Conservation (phyloP, 2,888 invertebrate genomes). For the Sphecodes monilicornis region DNA sequence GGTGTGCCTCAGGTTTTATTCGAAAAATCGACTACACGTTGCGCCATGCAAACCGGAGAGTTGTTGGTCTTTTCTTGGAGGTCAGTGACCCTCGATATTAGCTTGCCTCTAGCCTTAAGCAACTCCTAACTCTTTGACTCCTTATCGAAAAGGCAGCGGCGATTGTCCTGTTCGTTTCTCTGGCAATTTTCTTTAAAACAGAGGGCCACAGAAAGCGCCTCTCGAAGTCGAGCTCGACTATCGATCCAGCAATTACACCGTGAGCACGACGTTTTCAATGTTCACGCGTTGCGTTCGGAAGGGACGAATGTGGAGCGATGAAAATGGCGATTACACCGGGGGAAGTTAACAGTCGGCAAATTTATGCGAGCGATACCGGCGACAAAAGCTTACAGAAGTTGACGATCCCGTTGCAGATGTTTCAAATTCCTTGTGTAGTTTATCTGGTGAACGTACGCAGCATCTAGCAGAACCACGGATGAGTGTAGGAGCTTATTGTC, state of each 20-base stretch:
- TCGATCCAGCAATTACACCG: slow-evolving; percentile 31
- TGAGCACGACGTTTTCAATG: slow-evolving; percentile 10
- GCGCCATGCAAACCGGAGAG: not conserved
- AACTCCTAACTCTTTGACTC: not conserved
- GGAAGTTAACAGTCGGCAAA: not conserved
- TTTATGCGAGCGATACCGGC: not conserved
- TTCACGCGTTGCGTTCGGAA: slow-evolving; percentile 8
- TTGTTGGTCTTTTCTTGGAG: not conserved
- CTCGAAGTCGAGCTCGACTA: not conserved
- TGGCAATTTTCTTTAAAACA: not conserved
- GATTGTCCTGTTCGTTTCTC: slow-evolving; percentile 12
- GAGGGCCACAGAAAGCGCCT: not conserved
- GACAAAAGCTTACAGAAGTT: not conserved
- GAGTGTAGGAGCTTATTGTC: not conserved
- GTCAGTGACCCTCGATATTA: not conserved
- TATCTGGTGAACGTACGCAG: not conserved
- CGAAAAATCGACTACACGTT: not conserved
- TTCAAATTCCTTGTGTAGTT: not conserved
- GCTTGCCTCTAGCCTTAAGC: not conserved
- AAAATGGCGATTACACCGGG: slow-evolving; percentile 19
- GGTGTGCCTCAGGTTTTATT: not conserved
- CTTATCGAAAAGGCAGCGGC: not conserved
- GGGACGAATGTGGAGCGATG: slow-evolving; percentile 33
- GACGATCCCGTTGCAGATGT: not conserved
- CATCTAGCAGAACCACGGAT: not conserved